phyloP scores from a whole-genome alignment of 2,797 vertebrate species.

The Scleropages formosus region DNA sequence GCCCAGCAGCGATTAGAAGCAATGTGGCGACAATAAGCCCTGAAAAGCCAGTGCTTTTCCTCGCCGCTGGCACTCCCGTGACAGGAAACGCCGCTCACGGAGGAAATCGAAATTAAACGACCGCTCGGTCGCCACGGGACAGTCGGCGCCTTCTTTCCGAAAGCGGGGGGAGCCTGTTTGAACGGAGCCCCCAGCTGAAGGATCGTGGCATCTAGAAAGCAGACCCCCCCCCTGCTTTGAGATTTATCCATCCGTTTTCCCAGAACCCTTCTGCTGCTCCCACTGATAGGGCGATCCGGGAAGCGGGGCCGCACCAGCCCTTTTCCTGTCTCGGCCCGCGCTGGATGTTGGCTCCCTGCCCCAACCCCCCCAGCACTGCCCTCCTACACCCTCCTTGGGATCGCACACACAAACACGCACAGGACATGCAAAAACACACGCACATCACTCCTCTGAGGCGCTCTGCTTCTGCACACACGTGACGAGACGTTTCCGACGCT shows the following conservation, averaged over 20 bases:
- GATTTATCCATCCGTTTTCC: slow-evolving; percentile 14
- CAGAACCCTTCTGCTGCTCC: neutral
- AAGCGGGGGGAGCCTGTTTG: neutral
- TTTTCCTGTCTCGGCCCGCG: neutral
- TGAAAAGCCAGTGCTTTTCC: too few relatives aligned
- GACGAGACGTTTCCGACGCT: too few relatives aligned
- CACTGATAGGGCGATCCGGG: neutral
- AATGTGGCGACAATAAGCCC: neutral
- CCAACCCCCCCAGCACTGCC: neutral
- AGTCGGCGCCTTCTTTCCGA: neutral
- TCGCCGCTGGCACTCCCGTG: slow-evolving; percentile 39
- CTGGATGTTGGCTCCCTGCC: neutral
- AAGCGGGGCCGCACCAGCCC: slow-evolving; percentile 20
- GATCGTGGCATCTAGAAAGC: neutral
- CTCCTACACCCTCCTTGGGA: neutral
- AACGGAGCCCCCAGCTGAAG: neutral
- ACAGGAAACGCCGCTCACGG: slow-evolving; percentile 47
- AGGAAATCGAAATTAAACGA: neutral
- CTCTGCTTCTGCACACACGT: too few relatives aligned
- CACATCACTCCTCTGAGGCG: neutral
- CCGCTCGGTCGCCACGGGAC: neutral
- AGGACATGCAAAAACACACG: neutral
- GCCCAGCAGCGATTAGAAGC: neutral
- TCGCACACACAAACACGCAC: neutral
- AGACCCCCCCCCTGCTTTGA: neutral